Percentiles rank a stretch among this genome's conserved stretches.
Evolutionary conservation across 2,888 invertebrate species (phyloP).

Genomic region (Phaedon cochleariae): DNA sequence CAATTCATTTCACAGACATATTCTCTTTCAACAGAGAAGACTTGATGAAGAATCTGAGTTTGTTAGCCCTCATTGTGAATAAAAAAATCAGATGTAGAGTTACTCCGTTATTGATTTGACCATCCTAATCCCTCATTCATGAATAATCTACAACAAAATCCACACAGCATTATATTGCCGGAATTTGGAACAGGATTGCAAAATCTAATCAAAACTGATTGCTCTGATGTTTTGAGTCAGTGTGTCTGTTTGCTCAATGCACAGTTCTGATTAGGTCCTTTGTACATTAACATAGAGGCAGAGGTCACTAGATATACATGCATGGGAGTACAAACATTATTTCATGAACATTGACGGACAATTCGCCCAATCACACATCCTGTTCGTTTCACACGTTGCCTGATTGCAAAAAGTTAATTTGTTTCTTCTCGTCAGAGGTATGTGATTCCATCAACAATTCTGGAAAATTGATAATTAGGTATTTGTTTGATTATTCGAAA

Average conservation of each 20-base stretch:
- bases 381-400: conserved; percentile 24
- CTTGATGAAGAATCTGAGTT: no score
- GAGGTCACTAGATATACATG: conserved; percentile 54
- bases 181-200: conserved; percentile 23
- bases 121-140: no score
- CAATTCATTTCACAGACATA: no score
- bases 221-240: conserved; percentile 63
- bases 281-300: conserved; percentile 54
- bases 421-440: not conserved
- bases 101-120: no score
- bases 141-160: no score
- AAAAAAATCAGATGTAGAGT: no score
- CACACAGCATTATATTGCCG: no score
- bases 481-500: no score
- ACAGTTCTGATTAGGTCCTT: conserved; percentile 56
- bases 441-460: not conserved
- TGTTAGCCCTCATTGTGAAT: no score
- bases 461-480: no score
- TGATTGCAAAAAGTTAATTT: not conserved
- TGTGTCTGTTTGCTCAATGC: conserved; percentile 57
- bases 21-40: no score
- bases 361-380: conserved; percentile 50
- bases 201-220: conserved; percentile 64
- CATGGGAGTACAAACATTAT: conserved; percentile 51
- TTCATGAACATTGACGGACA: conserved; percentile 51